phyloP scores from a whole-genome alignment of 2,888 invertebrate species.

The Plagiodera versicolora region DNA sequence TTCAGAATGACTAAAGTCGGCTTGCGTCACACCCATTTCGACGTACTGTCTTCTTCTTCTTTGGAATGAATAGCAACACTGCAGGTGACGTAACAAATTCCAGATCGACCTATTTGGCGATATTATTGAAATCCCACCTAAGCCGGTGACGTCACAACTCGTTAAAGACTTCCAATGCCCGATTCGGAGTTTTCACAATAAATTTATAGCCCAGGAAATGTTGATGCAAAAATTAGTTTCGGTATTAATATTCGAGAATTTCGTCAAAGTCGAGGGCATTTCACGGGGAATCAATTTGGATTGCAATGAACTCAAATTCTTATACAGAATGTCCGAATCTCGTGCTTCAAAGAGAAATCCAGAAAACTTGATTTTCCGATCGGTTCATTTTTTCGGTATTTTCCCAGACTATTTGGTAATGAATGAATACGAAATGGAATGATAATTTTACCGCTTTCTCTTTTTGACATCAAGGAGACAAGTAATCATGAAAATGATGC shows the following conservation, averaged over 20 bases:
- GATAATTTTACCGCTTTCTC: not conserved
- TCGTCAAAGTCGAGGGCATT: no score
- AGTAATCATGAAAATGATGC: not conserved
- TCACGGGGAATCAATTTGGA: no score
- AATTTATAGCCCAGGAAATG: not conserved
- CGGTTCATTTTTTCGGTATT: no score
- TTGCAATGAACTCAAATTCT: no score
- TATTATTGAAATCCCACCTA: slow-evolving; percentile 4
- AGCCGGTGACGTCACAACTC: slow-evolving; percentile 4
- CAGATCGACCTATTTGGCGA: slow-evolving; percentile 22
- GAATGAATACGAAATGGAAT: not conserved
- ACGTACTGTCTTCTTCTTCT: not conserved
- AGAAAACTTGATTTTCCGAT: no score
- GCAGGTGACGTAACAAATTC: slow-evolving; percentile 14
- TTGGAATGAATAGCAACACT: not conserved
- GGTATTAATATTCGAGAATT: no score
- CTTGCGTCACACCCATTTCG: not conserved
- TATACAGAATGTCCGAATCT: no score
- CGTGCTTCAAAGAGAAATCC: no score
- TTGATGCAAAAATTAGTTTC: no score
- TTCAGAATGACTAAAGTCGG: not conserved
- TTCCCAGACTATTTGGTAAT: not conserved
- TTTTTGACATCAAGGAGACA: not conserved
- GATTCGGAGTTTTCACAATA: slow-evolving; percentile 7
- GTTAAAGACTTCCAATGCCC: slow-evolving; percentile 10